phyloP scores from a whole-genome alignment of 2,888 invertebrate species.

The Caenorhabditis sp. region DNA sequence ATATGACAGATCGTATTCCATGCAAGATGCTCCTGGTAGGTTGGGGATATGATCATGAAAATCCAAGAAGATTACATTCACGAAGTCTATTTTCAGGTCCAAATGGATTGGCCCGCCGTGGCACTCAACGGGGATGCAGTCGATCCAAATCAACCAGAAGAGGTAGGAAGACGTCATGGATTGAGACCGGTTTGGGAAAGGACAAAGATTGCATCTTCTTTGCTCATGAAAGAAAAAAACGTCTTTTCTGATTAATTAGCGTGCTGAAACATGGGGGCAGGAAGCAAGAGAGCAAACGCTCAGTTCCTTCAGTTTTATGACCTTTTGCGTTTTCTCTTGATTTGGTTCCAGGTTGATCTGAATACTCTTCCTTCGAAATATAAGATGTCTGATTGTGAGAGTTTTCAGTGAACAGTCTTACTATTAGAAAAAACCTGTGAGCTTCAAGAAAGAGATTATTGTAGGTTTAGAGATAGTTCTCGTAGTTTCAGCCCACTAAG shows the following conservation, averaged over 20 bases:
- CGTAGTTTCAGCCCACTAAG: no score
- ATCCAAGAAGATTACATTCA: not conserved
- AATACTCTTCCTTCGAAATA: not conserved
- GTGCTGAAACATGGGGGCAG: conserved; percentile 52
- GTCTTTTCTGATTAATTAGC: conserved; percentile 55
- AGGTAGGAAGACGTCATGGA: conserved; percentile 58
- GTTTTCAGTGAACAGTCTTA: no score
- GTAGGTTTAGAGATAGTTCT: not conserved
- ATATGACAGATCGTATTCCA: conserved; percentile 66
- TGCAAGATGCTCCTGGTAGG: conserved; percentile 62
- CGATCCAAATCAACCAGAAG: conserved; percentile 70
- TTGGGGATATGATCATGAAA: not conserved
- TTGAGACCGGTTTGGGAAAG: conserved; percentile 9
- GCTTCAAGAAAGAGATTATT: no score
- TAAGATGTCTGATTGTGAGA: no score
- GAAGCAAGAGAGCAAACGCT: conserved; percentile 12
- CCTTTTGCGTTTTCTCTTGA: conserved; percentile 6
- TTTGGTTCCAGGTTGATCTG: not conserved
- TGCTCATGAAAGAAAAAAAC: conserved; percentile 38
- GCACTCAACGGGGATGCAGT: conserved; percentile 67
- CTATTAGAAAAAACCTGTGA: no score
- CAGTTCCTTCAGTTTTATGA: conserved; percentile 12
- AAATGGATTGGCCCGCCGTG: conserved; percentile 65
- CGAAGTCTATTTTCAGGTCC: conserved; percentile 61
- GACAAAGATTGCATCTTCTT: conserved; percentile 52